These are phyloP conservation scores for Entomyzon cyanotis DNA, from an alignment of 2,113 vertebrate genomes.

Conservation along the genomic window DNA sequence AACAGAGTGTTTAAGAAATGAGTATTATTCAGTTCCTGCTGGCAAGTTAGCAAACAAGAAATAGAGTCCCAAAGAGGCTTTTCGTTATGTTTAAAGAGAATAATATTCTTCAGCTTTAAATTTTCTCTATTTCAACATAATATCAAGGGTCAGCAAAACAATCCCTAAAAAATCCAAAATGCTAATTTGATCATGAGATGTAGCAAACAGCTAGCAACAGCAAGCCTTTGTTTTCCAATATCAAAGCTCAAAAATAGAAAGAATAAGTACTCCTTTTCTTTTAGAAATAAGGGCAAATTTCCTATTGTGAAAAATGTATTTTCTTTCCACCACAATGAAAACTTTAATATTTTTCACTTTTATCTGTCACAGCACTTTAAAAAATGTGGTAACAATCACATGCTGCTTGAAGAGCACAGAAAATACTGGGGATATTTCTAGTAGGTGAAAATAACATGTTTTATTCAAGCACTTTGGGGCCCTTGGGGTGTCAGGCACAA, in stretches of 20 bases:
- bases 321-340: background rate
- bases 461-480: constrained; percentile 10
- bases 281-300: background rate
- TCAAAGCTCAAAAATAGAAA: background rate
- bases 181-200: background rate
- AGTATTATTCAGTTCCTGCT: background rate
- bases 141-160: background rate
- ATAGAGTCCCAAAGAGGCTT: background rate
- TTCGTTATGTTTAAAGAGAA: background rate
- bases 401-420: background rate
- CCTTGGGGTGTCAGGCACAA: background rate
- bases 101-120: background rate
- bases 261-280: background rate
- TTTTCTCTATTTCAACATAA: background rate
- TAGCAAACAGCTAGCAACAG: background rate
- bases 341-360: background rate
- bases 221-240: fast-evolving
- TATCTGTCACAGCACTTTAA: background rate
- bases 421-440: constrained; percentile 27
- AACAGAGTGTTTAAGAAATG: background rate
- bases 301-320: background rate
- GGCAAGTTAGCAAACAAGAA: background rate
- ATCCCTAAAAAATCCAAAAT: background rate
- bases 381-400: background rate
- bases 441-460: constrained; percentile 5